These are phyloP conservation scores for Metaphire vulgaris DNA, from an alignment of 1,140 invertebrate species.

Conservation along the genomic window DNA sequence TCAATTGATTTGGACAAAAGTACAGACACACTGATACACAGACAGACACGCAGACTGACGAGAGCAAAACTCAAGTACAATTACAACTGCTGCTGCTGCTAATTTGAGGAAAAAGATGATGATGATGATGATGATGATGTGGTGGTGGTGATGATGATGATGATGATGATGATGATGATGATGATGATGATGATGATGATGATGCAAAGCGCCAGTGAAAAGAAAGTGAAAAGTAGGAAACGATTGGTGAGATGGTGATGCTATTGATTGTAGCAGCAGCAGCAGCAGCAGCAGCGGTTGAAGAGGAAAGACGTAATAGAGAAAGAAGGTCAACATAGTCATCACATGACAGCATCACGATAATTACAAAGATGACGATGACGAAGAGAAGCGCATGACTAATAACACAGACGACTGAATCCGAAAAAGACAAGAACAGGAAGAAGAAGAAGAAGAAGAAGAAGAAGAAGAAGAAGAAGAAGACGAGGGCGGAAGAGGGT, in stretches of 20 bases:
- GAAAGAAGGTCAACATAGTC: neutral
- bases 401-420: neutral
- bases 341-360: neutral
- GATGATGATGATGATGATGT: constrained; percentile 16
- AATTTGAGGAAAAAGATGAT: neutral
- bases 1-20: neutral
- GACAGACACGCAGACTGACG: neutral
- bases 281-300: neutral
- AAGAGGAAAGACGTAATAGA: neutral
- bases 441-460: constrained; percentile 9
- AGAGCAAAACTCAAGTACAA: neutral
- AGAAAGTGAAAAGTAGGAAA: neutral
- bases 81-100: too few species aligned
- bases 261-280: neutral
- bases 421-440: constrained; percentile 1
- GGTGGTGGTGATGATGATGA: constrained; percentile 6
- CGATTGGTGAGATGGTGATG: neutral
- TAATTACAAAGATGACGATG: neutral
- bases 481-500: neutral
- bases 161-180: constrained; percentile 7
- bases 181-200: constrained; percentile 8
- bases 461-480: constrained; percentile 10
- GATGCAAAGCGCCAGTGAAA: neutral
- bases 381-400: neutral
- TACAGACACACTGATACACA: neutral